Conservation (phyloP, 2,113 vertebrate genomes). For the Picathartes gymnocephalus region DNA sequence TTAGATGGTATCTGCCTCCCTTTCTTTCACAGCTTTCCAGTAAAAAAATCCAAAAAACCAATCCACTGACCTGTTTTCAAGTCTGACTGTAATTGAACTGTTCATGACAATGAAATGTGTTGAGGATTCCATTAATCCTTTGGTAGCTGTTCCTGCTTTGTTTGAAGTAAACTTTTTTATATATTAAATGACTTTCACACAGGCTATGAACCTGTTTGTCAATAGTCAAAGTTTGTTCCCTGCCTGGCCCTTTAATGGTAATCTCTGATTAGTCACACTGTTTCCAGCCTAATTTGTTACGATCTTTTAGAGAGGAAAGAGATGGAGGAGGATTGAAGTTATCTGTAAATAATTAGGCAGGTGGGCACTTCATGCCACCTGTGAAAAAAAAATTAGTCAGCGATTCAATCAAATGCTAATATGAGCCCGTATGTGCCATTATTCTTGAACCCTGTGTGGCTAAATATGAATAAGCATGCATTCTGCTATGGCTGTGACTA, state of each 20-base stretch:
- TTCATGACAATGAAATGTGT: neutral
- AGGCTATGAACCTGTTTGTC: neutral
- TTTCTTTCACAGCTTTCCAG: neutral
- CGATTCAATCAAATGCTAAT: neutral
- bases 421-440: neutral
- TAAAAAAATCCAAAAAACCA: neutral
- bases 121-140: neutral
- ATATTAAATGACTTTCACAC: neutral
- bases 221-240: neutral
- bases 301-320: neutral
- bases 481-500: neutral
- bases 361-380: neutral
- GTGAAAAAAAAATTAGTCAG: neutral
- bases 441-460: neutral
- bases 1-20: neutral
- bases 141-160: neutral
- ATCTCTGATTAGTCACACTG: neutral
- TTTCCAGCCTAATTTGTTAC: neutral
- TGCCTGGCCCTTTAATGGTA: neutral
- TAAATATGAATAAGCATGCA: neutral
- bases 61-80: neutral
- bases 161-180: neutral
- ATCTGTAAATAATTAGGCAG: slow-evolving; percentile 14
- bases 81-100: neutral
- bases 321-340: neutral